These are phyloP conservation scores for Valencia hispanica DNA, from an alignment of 2,797 vertebrate genomes.

Conservation along the genomic window DNA sequence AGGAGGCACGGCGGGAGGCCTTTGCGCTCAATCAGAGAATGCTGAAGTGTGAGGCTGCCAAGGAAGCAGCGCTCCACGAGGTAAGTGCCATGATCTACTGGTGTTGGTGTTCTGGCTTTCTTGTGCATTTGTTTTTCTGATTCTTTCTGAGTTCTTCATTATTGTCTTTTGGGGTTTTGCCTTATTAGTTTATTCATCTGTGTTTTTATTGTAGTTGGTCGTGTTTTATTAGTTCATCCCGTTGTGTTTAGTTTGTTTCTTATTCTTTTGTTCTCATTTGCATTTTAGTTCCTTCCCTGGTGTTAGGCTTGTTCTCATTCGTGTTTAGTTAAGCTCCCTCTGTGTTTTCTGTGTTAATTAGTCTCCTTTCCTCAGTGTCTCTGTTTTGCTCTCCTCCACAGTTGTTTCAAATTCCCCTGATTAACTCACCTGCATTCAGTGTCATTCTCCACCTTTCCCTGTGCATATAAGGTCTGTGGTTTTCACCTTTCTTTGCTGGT, in stretches of 20 bases:
- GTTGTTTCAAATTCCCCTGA: not conserved
- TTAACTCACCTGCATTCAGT: too few relatives aligned
- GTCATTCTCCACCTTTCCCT: too few relatives aligned
- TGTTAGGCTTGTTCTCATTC: not conserved
- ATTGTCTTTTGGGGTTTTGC: not conserved
- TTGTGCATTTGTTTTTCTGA: not conserved
- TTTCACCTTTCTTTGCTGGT: too few relatives aligned
- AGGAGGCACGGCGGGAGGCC: constrained; percentile 74
- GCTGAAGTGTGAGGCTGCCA: constrained; percentile 76
- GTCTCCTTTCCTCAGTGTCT: too few relatives aligned
- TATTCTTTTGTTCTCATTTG: not conserved
- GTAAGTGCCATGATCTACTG: constrained; percentile 57
- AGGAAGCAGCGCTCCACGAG: constrained; percentile 80
- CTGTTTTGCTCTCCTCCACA: too few relatives aligned
- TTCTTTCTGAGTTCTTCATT: not conserved
- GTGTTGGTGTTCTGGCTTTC: not conserved
- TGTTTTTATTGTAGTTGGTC: not conserved
- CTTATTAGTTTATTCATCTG: not conserved
- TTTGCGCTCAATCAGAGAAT: constrained; percentile 76
- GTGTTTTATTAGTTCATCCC: not conserved
- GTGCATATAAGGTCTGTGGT: too few relatives aligned
- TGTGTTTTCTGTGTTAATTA: not conserved
- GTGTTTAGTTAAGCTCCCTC: not conserved
- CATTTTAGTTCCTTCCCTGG: not conserved
- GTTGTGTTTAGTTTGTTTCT: not conserved